These are phyloP conservation scores for Pseudomugil gertrudae DNA, from an alignment of 2,797 vertebrate genomes.

Conservation along the genomic window DNA sequence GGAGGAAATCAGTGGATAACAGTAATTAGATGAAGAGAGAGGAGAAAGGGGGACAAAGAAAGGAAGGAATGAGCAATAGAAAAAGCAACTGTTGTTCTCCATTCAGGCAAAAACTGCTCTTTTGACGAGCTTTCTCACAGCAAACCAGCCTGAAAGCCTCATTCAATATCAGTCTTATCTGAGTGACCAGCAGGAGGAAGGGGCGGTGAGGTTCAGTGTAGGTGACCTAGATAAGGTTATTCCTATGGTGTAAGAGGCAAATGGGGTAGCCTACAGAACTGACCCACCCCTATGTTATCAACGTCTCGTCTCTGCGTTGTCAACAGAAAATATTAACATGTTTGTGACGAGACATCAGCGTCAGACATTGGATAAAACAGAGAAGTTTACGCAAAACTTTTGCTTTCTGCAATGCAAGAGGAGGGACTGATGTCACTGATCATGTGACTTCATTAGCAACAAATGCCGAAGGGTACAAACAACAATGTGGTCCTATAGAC, in stretches of 20 bases:
- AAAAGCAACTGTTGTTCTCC: conserved; percentile 34
- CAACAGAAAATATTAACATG: conserved; percentile 28
- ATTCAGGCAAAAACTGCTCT: conserved; percentile 42
- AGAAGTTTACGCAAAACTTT: conserved; percentile 4
- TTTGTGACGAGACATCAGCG: conserved; percentile 26
- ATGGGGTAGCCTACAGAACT: conserved; percentile 18
- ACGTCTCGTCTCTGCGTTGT: conserved; percentile 17
- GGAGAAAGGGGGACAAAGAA: neutral
- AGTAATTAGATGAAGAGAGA: conserved; percentile 1
- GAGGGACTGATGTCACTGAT: no score
- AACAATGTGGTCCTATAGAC: no score
- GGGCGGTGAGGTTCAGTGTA: conserved; percentile 28
- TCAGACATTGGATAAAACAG: neutral
- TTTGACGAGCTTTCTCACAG: conserved; percentile 25
- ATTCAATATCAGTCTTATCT: conserved; percentile 63
- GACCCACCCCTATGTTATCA: conserved; percentile 44
- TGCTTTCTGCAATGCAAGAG: no score
- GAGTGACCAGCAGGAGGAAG: conserved; percentile 22
- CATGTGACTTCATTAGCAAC: no score
- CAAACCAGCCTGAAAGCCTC: conserved; percentile 34
- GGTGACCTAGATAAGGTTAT: conserved; percentile 69
- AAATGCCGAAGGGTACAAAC: no score
- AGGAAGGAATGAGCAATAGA: conserved; percentile 15
- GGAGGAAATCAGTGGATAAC: neutral
- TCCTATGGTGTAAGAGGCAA: conserved; percentile 14